A percentile compares a stretch with the other conserved stretches of the same genome.
These are phyloP conservation scores for Genyomyrus donnyi DNA, from an alignment of 2,113 vertebrate species.

Conservation along the genomic window DNA sequence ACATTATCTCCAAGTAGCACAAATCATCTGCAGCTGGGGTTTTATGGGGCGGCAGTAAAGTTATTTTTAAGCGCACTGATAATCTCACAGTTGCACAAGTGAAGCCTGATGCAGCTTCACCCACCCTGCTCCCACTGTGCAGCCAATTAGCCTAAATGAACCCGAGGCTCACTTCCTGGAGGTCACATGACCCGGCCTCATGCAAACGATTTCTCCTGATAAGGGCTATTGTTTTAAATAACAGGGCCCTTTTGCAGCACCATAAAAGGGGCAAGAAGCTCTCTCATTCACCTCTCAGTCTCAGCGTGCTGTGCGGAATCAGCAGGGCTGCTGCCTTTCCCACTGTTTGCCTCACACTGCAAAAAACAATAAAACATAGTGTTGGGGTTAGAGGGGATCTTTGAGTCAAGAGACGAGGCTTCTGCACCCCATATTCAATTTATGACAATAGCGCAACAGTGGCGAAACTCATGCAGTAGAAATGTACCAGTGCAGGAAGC, in stretches of 20 bases:
- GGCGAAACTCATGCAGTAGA: constrained; percentile 9
- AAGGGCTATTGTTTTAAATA: constrained; percentile 42
- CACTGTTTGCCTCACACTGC: constrained; percentile 74
- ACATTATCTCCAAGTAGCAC: constrained; percentile 39
- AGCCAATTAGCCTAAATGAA: not conserved
- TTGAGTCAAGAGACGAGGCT: not conserved
- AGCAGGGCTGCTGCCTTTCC: constrained; percentile 56
- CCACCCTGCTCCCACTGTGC: not conserved
- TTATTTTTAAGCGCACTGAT: constrained; percentile 37
- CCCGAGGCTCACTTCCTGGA: constrained; percentile 37
- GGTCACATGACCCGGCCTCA: constrained; percentile 43
- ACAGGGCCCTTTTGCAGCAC: constrained; percentile 20
- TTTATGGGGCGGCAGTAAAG: constrained; percentile 25
- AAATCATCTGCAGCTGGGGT: constrained; percentile 36
- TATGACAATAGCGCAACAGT: not conserved
- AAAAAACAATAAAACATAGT: constrained; percentile 19
- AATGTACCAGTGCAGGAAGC: constrained; percentile 75
- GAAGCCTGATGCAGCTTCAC: constrained; percentile 20
- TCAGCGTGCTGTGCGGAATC: constrained; percentile 61
- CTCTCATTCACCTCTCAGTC: constrained; percentile 69
- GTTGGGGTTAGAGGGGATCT: not conserved
- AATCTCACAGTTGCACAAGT: constrained; percentile 22
- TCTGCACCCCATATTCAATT: not conserved
- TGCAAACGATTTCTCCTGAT: constrained; percentile 36
- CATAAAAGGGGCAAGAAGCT: not conserved